Evolutionary conservation across 1,140 invertebrate genomes (phyloP).

Genomic region (Cotesia glomerata): DNA sequence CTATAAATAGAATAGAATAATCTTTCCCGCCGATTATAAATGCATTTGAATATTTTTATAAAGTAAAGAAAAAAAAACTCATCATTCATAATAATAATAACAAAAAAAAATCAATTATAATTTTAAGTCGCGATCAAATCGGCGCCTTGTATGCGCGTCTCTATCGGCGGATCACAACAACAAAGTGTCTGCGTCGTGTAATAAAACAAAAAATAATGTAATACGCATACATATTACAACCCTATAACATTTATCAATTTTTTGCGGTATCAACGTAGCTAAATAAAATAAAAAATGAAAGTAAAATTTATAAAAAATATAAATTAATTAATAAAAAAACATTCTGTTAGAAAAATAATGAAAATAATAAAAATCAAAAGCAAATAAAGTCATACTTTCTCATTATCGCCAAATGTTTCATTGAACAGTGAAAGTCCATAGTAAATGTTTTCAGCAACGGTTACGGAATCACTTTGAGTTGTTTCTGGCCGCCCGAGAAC

Average conservation of each 20-base stretch:
- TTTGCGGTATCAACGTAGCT: too few species aligned
- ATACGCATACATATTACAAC: not conserved
- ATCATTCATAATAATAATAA: too few species aligned
- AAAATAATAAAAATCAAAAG: not conserved
- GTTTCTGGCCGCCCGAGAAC: slow-evolving; percentile 69
- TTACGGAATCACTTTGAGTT: slow-evolving; percentile 61
- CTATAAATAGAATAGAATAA: too few species aligned
- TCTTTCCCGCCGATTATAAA: too few species aligned
- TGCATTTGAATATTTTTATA: too few species aligned
- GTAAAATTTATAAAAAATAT: too few species aligned
- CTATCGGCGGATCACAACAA: slow-evolving; percentile 34
- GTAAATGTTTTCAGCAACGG: slow-evolving; percentile 65
- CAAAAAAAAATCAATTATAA: not conserved
- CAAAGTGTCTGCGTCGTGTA: slow-evolving; percentile 23
- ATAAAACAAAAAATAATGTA: slow-evolving; percentile 18
- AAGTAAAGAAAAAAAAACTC: too few species aligned
- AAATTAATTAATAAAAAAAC: too few species aligned
- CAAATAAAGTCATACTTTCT: slow-evolving; percentile 51
- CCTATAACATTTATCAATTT: too few species aligned
- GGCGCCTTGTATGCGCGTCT: slow-evolving; percentile 38
- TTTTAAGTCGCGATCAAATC: slow-evolving; percentile 33
- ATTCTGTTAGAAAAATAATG: too few species aligned
- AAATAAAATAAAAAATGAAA: not conserved
- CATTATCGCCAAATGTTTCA: slow-evolving; percentile 56
- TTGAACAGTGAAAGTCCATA: slow-evolving; percentile 60